Evolutionary conservation across 2,113 vertebrate species (phyloP).

Genomic region (Elanoides forficatus): DNA sequence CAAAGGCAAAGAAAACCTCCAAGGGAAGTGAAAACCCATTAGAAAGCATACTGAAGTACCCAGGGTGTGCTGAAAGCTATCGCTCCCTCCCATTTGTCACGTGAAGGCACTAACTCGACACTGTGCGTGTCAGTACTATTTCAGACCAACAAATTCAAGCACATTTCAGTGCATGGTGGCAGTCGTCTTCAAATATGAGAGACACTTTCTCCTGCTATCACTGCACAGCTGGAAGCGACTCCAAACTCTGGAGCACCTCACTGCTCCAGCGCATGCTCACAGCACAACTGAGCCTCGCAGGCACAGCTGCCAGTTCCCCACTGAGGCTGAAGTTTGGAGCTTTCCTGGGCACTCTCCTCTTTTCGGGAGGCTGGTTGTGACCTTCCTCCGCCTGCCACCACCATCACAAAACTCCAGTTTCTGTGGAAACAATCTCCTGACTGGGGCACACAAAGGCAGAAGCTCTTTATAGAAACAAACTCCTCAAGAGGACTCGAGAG

Average conservation of each 20-base stretch:
- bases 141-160: background rate
- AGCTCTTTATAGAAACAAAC: background rate
- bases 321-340: background rate
- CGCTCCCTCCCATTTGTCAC: background rate
- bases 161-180: background rate
- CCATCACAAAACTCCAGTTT: background rate
- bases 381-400: background rate
- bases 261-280: background rate
- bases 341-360: background rate
- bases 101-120: background rate
- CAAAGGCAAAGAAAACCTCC: background rate
- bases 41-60: background rate
- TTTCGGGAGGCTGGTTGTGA: accelerated
- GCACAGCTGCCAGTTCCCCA: background rate
- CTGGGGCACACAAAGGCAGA: background rate
- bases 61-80: background rate
- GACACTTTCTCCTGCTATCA: background rate
- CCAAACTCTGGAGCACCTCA: background rate
- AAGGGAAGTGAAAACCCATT: background rate
- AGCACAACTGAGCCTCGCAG: background rate
- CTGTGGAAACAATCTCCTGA: background rate
- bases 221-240: background rate
- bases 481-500: background rate
- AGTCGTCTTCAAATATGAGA: background rate
- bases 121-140: background rate